These are phyloP conservation scores for Oasisia sp. DNA, from an alignment of 2,888 invertebrate genomes.

Conservation along the genomic window DNA sequence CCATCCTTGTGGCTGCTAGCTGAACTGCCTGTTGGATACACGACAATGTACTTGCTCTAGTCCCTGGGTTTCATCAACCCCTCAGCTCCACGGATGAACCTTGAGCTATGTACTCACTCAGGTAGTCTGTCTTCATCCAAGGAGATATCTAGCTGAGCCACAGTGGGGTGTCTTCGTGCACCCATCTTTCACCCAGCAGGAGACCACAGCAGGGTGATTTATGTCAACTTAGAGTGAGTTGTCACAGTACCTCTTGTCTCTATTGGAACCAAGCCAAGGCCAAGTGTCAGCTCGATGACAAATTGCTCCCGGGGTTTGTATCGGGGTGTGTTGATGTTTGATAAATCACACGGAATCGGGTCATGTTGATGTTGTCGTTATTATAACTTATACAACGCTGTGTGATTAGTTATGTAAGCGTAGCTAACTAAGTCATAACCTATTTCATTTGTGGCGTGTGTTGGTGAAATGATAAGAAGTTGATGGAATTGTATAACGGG, in stretches of 20 bases:
- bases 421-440: not conserved
- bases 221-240: slow-evolving; percentile 6
- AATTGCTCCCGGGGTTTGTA: not conserved
- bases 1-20: not conserved
- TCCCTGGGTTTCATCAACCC: not conserved
- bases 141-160: not conserved
- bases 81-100: not conserved
- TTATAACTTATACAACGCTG: not conserved
- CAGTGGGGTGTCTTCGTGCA: not conserved
- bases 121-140: not conserved
- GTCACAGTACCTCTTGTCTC: not conserved
- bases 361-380: not conserved
- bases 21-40: not conserved
- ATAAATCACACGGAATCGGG: not conserved
- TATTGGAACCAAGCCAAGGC: not conserved
- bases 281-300: not conserved
- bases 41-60: not conserved
- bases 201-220: not conserved
- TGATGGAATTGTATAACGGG: not conserved
- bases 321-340: not conserved
- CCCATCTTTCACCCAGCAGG: not conserved
- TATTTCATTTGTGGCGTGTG: not conserved
- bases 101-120: not conserved
- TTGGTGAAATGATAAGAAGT: not conserved
- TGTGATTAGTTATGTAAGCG: not conserved